Base-by-base conservation (phyloP, 2,113 vertebrate genomes). In the Gambusia holbrooki region DNA sequence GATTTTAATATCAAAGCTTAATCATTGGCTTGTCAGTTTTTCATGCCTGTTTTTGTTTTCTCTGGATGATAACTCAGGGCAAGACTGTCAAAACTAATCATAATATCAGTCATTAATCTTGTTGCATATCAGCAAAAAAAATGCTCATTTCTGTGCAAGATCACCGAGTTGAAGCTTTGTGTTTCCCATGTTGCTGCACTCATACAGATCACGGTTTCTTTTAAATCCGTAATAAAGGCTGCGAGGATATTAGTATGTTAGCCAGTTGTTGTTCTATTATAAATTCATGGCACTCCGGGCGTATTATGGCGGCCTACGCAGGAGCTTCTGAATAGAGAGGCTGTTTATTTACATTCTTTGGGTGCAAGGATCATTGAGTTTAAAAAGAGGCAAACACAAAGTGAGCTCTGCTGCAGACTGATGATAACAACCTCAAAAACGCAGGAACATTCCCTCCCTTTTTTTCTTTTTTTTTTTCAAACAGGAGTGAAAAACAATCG, bases 231-330 rank as follows among this genome's bases (percentile, higher is more conserved):
- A 77, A 81, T 73, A 70, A 77, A 79, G 63, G 73, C 32, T 9
- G 22, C n/a, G 66, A 67, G 48, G 48, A 69, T 74, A 71, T 74
- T 66, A 79, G 62, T 79, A 72, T 77, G 79, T 60, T 68, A 82
- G 78, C 65, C 74, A 75, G 73, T 69, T 61, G 61, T 91, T 74
- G 80, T 89, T 82, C 84, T 60, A 77, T 80, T 81, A 51, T 73
- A 68, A 84, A 85, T 79, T 74, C 22, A 81, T 69, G 81, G 82
- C 27, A 82, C 82, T 80, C 51, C 7, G 65, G 64, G 74, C 61
- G 7, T 29, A 70, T 83, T 76, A 81, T 48, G 70, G 80, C 85
- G 77, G 77, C 89, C 87, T 83, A 87, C 83, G 87, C 88, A 71
- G n/a, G 15, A 17, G 62, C 71, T 48, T 54, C 71, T 73, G 81